phyloP scores from a whole-genome alignment of 1,140 invertebrate species.

The Cydia fagiglandana region DNA sequence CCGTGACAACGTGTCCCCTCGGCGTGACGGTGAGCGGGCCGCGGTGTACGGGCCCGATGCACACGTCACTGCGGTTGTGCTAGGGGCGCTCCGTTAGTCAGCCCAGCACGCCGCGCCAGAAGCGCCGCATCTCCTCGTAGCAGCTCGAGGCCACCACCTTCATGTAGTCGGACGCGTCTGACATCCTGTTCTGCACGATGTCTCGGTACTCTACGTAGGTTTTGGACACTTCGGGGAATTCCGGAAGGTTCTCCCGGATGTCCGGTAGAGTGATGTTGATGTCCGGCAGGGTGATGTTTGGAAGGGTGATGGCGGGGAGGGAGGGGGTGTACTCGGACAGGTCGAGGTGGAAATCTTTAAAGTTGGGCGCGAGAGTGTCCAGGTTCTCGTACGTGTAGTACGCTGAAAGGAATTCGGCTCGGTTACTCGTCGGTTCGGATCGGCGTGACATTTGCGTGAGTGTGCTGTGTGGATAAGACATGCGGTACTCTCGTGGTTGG shows the following conservation, averaged over 20 bases:
- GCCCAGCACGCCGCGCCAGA: slow-evolving; percentile 62
- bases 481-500: too few relatives aligned
- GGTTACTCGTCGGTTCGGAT: neutral
- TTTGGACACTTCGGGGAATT: slow-evolving; percentile 62
- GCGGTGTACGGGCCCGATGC: too few relatives aligned
- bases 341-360: slow-evolving; percentile 68
- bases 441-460: too few relatives aligned
- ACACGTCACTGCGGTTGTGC: neutral
- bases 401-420: slow-evolving; percentile 63
- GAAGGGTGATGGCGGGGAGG: slow-evolving; percentile 40
- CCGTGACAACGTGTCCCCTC: too few relatives aligned
- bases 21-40: too few relatives aligned
- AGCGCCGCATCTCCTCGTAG: slow-evolving; percentile 62
- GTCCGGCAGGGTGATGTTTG: slow-evolving; percentile 57
- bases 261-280: slow-evolving; percentile 67
- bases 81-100: slow-evolving; percentile 40
- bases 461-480: too few relatives aligned
- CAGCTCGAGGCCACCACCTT: slow-evolving; percentile 64
- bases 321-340: slow-evolving; percentile 53
- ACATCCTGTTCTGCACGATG: slow-evolving; percentile 64
- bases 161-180: slow-evolving; percentile 66
- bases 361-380: slow-evolving; percentile 68
- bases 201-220: slow-evolving; percentile 69
- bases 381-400: slow-evolving; percentile 75
- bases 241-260: slow-evolving; percentile 54